Conservation (phyloP, 2,888 invertebrate species). For the Aphidoletes aphidimyza region DNA sequence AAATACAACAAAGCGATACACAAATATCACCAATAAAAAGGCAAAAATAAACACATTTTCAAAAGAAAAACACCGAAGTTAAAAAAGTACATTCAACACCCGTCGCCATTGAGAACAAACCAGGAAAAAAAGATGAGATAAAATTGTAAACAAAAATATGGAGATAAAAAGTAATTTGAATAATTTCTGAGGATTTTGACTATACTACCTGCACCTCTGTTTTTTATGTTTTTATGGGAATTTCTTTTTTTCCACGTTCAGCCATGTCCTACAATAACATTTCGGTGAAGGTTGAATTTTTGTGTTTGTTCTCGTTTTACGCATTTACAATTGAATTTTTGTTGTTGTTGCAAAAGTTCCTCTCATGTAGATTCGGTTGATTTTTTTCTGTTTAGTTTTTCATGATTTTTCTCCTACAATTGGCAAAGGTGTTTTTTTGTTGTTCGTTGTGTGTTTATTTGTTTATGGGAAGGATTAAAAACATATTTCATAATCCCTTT, state of each 20-base stretch:
- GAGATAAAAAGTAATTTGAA: not conserved
- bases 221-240: not conserved
- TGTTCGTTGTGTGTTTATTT: not conserved
- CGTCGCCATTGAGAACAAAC: not conserved
- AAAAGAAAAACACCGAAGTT: conserved; percentile 8
- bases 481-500: not conserved
- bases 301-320: not conserved
- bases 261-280: not conserved
- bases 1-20: not conserved
- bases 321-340: not conserved
- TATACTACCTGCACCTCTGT: not conserved
- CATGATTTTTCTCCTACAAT: not conserved
- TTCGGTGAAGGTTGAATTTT: not conserved
- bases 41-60: not conserved
- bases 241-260: not conserved
- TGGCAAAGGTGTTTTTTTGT: not conserved
- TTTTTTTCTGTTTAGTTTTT: not conserved
- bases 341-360: not conserved
- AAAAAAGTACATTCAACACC: not conserved
- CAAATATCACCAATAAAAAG: not conserved
- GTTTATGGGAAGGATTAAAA: not conserved
- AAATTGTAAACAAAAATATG: not conserved
- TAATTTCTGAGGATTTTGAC: conserved; percentile 6
- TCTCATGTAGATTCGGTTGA: not conserved
- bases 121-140: not conserved